These are phyloP conservation scores for Procavia capensis DNA, from an alignment of 2,113 vertebrate genomes.

Conservation along the genomic window DNA sequence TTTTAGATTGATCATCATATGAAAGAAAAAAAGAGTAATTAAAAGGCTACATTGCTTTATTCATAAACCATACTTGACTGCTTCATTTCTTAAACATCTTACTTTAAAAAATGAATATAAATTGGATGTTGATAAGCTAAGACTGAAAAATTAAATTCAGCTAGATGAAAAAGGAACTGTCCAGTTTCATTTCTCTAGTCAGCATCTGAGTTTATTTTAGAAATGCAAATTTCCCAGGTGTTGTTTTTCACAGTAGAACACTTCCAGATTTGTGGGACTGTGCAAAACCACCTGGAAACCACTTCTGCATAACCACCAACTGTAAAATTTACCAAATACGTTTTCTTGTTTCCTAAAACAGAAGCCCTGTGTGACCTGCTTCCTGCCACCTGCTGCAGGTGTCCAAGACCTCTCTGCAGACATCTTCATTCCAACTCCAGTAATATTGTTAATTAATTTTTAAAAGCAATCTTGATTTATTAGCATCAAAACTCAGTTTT, in stretches of 20 bases:
- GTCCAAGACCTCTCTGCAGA: fast-evolving
- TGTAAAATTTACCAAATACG: constrained; percentile 3
- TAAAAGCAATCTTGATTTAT: constrained; percentile 7
- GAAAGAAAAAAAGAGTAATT: background rate
- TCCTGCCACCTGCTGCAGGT: constrained; percentile 51
- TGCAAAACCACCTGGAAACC: constrained; percentile 27
- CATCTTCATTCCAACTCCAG: background rate
- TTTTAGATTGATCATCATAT: no score
- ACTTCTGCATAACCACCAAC: background rate
- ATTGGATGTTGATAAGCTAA: background rate
- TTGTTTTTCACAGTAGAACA: constrained; percentile 58
- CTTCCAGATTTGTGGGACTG: background rate
- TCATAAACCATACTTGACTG: background rate
- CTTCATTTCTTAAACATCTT: background rate
- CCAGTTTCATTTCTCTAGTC: background rate
- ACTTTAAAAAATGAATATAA: background rate
- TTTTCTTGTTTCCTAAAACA: constrained; percentile 69
- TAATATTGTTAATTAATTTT: background rate
- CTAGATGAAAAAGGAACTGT: background rate
- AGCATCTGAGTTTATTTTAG: background rate
- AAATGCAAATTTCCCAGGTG: constrained; percentile 73
- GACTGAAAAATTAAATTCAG: background rate
- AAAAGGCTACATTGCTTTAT: background rate
- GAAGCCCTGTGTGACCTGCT: background rate
- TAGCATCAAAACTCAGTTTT: background rate